Percentiles rank a stretch among this genome's conserved stretches.
These are phyloP conservation scores for Peromyscus maniculatus DNA, from an alignment of 2,113 vertebrate species.

Conservation along the genomic window DNA sequence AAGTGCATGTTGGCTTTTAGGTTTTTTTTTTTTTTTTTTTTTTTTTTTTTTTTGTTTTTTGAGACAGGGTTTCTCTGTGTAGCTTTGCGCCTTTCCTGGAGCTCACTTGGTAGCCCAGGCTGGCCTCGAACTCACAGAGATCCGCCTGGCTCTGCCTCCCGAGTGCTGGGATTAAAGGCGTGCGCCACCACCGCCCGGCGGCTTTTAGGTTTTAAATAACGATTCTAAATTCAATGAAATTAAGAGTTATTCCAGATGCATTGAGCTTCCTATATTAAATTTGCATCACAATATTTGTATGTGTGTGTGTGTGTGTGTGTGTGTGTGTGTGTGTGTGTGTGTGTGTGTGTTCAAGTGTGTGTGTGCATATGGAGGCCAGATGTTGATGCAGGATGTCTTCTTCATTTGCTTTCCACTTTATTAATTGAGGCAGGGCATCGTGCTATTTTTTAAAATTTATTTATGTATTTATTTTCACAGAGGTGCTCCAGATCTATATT, in stretches of 20 bases:
- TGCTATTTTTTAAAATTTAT: background rate
- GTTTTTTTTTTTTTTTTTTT: too few relatives aligned
- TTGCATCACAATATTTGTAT: background rate
- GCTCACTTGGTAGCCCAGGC: too few relatives aligned
- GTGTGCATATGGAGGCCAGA: background rate
- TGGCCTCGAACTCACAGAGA: too few relatives aligned
- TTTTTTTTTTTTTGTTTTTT: too few relatives aligned
- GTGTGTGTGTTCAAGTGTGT: background rate
- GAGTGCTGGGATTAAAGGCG: too few relatives aligned
- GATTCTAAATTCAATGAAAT: slow-evolving; percentile 7
- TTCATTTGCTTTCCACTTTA: background rate
- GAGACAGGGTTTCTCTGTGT: too few relatives aligned
- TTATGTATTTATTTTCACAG: too few relatives aligned
- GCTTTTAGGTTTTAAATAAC: background rate
- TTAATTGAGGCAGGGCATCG: background rate
- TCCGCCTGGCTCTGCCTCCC: too few relatives aligned
- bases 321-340: background rate
- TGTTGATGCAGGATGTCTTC: too few relatives aligned
- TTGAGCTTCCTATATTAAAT: background rate
- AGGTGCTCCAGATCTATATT: background rate
- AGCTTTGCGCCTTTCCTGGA: too few relatives aligned
- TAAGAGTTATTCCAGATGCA: background rate
- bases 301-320: too few relatives aligned
- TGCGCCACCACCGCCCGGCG: too few relatives aligned
- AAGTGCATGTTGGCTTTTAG: background rate